These are phyloP conservation scores for Drosophila meridionalis DNA, from an alignment of 2,888 invertebrate species.

Conservation along the genomic window DNA sequence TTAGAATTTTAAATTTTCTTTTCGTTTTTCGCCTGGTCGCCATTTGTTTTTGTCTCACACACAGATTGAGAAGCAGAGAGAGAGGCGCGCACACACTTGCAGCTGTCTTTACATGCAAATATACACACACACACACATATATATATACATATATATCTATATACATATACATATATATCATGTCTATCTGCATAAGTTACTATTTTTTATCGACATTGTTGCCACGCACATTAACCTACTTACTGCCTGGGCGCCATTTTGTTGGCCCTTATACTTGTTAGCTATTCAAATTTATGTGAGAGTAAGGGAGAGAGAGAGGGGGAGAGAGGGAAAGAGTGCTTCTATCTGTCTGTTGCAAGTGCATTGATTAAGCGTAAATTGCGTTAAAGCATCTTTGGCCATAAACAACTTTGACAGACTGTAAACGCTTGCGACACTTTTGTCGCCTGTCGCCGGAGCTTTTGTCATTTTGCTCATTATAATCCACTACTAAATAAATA, in stretches of 20 bases:
- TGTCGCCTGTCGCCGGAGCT: conserved; percentile 45
- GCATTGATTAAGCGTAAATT: conserved; percentile 21
- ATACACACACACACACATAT: not conserved
- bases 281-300: conserved; percentile 66
- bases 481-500: conserved; percentile 12
- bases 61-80: conserved; percentile 56
- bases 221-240: conserved; percentile 74
- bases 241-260: conserved; percentile 64
- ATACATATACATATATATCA: not conserved
- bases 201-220: conserved; percentile 71
- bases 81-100: conserved; percentile 14
- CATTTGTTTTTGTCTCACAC: conserved; percentile 58
- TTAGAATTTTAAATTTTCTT: conserved; percentile 75
- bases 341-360: not conserved
- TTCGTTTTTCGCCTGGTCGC: conserved; percentile 39
- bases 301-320: not conserved
- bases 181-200: conserved; percentile 25
- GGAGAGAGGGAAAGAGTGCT: not conserved
- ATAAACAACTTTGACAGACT: not conserved
- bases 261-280: conserved; percentile 64
- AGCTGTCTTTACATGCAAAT: conserved; percentile 5
- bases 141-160: conserved; percentile 1
- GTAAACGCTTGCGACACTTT: conserved; percentile 37
- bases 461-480: conserved; percentile 44
- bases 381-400: not conserved